Evolutionary conservation across 2,797 vertebrate genomes (phyloP).

Genomic region (Pelobates cultripes): DNA sequence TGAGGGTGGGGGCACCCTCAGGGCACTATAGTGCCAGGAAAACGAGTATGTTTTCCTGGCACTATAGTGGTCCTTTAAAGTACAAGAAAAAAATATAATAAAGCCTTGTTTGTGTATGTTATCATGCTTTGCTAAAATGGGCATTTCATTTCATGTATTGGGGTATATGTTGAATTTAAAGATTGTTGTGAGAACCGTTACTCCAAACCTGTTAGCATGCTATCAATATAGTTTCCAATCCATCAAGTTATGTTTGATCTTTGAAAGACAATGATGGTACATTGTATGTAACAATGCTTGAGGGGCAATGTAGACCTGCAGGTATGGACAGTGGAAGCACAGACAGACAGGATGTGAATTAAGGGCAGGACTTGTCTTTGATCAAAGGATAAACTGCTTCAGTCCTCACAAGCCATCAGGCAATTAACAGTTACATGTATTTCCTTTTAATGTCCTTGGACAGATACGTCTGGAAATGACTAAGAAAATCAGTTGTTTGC

Average conservation of each 20-base stretch:
- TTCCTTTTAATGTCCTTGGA: not conserved
- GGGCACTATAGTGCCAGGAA: too few species aligned
- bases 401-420: slow-evolving; percentile 69
- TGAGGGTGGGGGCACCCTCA: too few species aligned
- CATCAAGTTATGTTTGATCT: not conserved
- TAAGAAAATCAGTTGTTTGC: not conserved
- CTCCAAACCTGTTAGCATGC: too few species aligned
- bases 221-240: too few species aligned
- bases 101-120: too few species aligned
- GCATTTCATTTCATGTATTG: too few species aligned
- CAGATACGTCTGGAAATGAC: not conserved
- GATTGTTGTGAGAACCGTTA: too few species aligned
- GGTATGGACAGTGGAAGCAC: slow-evolving; percentile 67
- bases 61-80: too few species aligned
- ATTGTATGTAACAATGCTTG: not conserved
- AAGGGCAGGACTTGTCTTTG: slow-evolving; percentile 74
- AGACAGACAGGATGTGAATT: slow-evolving; percentile 73
- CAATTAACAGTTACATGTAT: slow-evolving; percentile 59
- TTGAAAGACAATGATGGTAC: not conserved
- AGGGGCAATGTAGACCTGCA: slow-evolving; percentile 53
- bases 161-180: too few species aligned
- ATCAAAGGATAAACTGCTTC: slow-evolving; percentile 71
- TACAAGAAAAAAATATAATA: too few species aligned
- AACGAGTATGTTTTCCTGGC: too few species aligned
- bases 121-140: too few species aligned